Percentiles rank a stretch among this genome's conserved stretches.
phyloP scores from a whole-genome alignment of 1,140 invertebrate species.

The Dendrolimus punctatus region DNA sequence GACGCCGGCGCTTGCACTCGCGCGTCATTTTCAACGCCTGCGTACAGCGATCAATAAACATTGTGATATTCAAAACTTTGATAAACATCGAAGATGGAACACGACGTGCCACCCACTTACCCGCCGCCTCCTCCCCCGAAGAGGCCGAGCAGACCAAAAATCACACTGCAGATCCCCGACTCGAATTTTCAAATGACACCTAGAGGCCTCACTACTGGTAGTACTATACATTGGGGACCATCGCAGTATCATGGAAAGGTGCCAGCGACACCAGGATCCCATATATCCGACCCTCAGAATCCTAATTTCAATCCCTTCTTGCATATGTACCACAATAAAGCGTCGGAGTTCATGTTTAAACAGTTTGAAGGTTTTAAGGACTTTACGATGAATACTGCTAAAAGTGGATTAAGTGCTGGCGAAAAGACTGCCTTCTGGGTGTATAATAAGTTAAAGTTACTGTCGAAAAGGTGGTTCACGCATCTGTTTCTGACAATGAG shows the following conservation, averaged over 20 bases:
- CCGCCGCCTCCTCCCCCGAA: constrained; percentile 51
- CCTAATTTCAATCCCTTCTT: constrained; percentile 72
- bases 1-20: constrained; percentile 35
- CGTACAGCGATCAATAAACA: constrained; percentile 7
- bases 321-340: constrained; percentile 76
- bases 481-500: constrained; percentile 88
- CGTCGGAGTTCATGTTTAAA: constrained; percentile 82
- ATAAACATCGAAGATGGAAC: constrained; percentile 30
- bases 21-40: constrained; percentile 4
- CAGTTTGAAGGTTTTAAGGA: constrained; percentile 84
- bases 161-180: constrained; percentile 71
- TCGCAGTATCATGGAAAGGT: constrained; percentile 46
- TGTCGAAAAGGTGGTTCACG: constrained; percentile 89
- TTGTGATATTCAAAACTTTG: constrained; percentile 11
- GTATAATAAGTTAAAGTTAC: constrained; percentile 82
- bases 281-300: constrained; percentile 55
- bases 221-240: constrained; percentile 64
- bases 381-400: constrained; percentile 79
- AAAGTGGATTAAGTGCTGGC: constrained; percentile 84
- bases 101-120: constrained; percentile 33
- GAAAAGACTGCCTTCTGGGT: constrained; percentile 87
- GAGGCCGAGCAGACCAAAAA: constrained; percentile 63
- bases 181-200: constrained; percentile 46
- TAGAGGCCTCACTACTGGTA: constrained; percentile 42
- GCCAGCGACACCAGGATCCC: constrained; percentile 67